Conservation (phyloP, 2,113 vertebrate species). For the Equus przewalskii region DNA sequence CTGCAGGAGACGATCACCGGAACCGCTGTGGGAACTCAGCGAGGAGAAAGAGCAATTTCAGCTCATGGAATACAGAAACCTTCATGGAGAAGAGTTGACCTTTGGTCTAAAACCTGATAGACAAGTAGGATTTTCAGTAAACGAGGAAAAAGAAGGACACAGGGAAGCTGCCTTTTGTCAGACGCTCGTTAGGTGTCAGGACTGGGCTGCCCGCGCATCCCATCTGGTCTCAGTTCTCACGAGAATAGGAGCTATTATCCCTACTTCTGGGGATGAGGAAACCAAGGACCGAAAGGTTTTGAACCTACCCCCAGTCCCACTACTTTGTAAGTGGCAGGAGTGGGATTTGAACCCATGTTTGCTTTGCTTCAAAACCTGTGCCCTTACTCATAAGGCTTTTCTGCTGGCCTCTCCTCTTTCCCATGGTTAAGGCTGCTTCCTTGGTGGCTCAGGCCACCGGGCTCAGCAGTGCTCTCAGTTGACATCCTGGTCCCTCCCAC, state of each 20-base stretch:
- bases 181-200: neutral
- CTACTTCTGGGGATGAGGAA: neutral
- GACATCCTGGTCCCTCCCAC: neutral
- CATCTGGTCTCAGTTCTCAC: neutral
- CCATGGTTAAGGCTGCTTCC: neutral
- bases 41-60: neutral
- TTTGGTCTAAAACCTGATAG: neutral
- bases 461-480: neutral
- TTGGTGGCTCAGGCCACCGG: neutral
- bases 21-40: neutral
- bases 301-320: neutral
- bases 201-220: fast-evolving
- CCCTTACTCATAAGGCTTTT: neutral
- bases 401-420: neutral
- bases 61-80: neutral
- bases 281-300: neutral
- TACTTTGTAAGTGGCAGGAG: neutral
- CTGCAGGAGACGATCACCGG: neutral
- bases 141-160: neutral
- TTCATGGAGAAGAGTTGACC: neutral
- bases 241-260: neutral
- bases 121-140: neutral
- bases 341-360: neutral
- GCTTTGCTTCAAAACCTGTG: neutral
- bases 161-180: neutral